Base-by-base conservation (phyloP, 1,140 invertebrate species). In the Tigriopus japonicus region DNA sequence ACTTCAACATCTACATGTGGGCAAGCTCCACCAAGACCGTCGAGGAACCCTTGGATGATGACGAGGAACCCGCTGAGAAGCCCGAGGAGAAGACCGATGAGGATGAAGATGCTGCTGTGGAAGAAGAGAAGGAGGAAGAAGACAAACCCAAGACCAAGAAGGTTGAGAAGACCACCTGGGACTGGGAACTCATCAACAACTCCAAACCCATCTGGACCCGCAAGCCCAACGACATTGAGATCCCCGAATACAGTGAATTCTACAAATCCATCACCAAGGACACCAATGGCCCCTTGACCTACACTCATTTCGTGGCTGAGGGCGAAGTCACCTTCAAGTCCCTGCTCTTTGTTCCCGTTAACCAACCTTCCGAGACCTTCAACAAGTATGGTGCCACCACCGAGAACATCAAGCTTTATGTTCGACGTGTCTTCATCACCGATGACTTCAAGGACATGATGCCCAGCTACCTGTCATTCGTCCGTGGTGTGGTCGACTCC, bases 401-500 rank as follows among this genome's bases (percentile, higher is more conserved):
- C 1, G 91, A 97, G 70, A 87, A 93, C 70, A 96, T 97, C 66
- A 97, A 96, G 75, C 74, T 98, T 66, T 98, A 98, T 67, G 93
- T 98, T 0, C 78, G 93, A 59, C 77, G 92, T 64, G 92, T 97
- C 0, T 99, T 99, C 73, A 99, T 99, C 71, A 98, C 94, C 14
- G 95, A 99, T 68, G 91, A 98, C 75, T 98, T 98, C 75, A 91
- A 92, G 69, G 95, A 99, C 69, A 91, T 99, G 84, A 90, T 99
- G 83, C 96, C 96, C 54, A 96, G 92, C 71, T 99, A 98, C 70
- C 76, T 99, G 62, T 84, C 78, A 54, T 99, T 99, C 70, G 80
- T 96, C 56, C 81, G 85, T 65, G 96, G 96, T 67, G 85, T 99
- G 63, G 95, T 98, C 24, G 96, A 99, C 73, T 95, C 90, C n/a